phyloP scores from a whole-genome alignment of 2,113 vertebrate species.

The Bombycilla garrulus region DNA sequence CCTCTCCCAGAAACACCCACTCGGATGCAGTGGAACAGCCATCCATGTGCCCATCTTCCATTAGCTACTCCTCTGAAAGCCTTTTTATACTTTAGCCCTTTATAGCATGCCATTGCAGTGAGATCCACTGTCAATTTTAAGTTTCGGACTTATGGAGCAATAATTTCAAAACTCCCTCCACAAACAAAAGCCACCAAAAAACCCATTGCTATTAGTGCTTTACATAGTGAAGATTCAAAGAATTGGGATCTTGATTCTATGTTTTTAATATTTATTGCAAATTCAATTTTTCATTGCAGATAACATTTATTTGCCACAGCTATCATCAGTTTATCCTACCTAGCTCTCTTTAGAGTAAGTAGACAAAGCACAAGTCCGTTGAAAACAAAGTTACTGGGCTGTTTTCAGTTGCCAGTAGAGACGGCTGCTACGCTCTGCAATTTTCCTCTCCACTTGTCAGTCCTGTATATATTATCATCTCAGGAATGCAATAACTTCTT shows the following conservation, averaged over 20 bases:
- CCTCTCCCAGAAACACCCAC: not conserved
- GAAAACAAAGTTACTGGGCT: not conserved
- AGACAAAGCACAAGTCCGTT: not conserved
- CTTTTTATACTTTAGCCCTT: not conserved
- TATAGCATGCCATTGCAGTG: not conserved
- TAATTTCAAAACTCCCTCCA: not conserved
- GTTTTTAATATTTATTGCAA: not conserved
- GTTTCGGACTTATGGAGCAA: not conserved
- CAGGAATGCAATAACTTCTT: constrained; percentile 45
- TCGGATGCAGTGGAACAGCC: not conserved
- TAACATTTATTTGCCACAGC: not conserved
- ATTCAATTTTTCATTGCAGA: not conserved
- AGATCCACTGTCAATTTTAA: not conserved
- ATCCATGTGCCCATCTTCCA: not conserved
- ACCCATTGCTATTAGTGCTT: not conserved
- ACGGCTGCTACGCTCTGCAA: not conserved
- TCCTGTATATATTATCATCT: not conserved
- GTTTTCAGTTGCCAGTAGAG: constrained; percentile 5
- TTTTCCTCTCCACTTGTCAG: constrained; percentile 8
- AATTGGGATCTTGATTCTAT: not conserved
- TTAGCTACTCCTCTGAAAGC: not conserved
- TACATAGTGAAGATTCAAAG: not conserved
- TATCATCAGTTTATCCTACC: not conserved
- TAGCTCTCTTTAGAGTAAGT: not conserved
- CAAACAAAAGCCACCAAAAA: not conserved